Percentiles rank a stretch among this genome's conserved stretches.
Conservation (phyloP, 1,140 invertebrate species). For the Panulirus ornatus region DNA sequence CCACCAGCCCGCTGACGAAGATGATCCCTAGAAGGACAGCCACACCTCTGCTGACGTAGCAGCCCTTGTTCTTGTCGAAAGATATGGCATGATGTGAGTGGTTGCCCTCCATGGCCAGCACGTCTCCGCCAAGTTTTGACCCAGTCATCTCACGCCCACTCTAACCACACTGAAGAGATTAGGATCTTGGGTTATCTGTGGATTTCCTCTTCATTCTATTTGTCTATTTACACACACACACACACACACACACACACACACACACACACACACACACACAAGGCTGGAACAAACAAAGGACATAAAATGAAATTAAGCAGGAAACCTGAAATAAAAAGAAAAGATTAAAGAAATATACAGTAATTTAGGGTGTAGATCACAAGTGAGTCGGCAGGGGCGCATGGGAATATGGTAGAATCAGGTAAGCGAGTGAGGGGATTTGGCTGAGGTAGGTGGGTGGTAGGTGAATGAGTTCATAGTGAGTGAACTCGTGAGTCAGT, state of each 20-base stretch:
- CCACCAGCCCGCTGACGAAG: conserved; percentile 81
- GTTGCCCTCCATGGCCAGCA: conserved; percentile 49
- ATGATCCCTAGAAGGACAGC: conserved; percentile 78
- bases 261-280: not conserved
- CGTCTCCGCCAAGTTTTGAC: not conserved
- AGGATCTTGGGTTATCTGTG: not conserved
- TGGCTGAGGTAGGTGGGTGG: too few species aligned
- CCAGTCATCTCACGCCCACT: not conserved
- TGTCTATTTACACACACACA: too few species aligned
- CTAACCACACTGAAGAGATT: not conserved
- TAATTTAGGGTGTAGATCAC: not conserved
- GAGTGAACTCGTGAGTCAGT: too few species aligned
- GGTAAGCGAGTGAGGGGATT: too few species aligned
- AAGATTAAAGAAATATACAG: too few species aligned
- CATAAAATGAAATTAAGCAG: too few species aligned
- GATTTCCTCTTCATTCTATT: not conserved
- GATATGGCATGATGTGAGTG: conserved; percentile 22
- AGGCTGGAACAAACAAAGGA: too few species aligned
- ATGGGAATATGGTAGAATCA: too few species aligned
- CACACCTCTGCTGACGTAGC: conserved; percentile 47
- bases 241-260: conserved; percentile 17
- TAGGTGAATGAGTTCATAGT: too few species aligned
- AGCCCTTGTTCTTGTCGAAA: conserved; percentile 52
- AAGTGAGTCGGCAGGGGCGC: not conserved
- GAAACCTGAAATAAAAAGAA: not conserved